Base-by-base conservation (phyloP, 2,888 invertebrate genomes). In the Leucophenga maculata region DNA sequence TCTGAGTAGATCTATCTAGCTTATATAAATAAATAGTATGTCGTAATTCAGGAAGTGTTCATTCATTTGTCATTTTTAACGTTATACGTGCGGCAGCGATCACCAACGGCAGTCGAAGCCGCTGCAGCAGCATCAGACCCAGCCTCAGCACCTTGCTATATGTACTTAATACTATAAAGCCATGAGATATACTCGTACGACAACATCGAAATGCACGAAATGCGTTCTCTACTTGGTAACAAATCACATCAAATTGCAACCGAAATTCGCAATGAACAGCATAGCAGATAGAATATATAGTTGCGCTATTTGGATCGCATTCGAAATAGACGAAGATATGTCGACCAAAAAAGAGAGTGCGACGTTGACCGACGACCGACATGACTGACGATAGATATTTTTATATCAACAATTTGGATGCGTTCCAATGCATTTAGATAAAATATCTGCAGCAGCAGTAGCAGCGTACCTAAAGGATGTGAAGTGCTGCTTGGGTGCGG, bases 401-500 rank as follows among this genome's bases (percentile, higher is more conserved):
- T 80, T 86, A 86, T 84, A 84, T 77, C 81, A 78, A 80, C 85
- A 82, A 86, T 86, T 87, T 87, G 87, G 87, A 87, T 81, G 77
- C 76, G 77, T 82, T 87, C 87, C 87, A 87, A 87, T 87, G 85
- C 86, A 86, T 86, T 81, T 86, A 86, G 85, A 83, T 80, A 74
- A 71, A 72, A 74, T 68, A 69, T 54, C 20, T 26, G 1, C 6
- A 31, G 26, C 26, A 46, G 50, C 44, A 16, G 1, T 3, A 31
- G 26, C 26, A 46, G 50, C 44, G 22, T n/a, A 50, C 18, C 50
- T 50, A 50, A 50, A 50, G 39, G 26, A 46, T 11, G 44, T 6
- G 4, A 3, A 31, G 26, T 20, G 22, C 6, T 57, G 20, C 20
- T 11, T 1, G 26, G 14, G 57, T 31, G 22, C 1, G 11, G 8